Evolutionary conservation across 2,888 invertebrate species (phyloP).

Genomic region (Apantesis nais): DNA sequence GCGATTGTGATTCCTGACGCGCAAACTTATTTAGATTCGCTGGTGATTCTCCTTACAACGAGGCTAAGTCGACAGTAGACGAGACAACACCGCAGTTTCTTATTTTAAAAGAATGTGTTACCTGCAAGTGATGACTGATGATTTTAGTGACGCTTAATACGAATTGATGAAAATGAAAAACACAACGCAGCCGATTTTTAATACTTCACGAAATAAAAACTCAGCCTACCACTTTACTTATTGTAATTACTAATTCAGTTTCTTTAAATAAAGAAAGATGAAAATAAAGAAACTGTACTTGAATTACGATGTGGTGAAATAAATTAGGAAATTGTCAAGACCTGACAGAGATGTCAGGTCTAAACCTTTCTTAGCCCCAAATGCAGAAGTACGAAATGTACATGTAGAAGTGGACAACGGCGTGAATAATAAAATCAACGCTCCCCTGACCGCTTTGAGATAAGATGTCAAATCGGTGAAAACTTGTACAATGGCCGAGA

Average conservation of each 20-base stretch:
- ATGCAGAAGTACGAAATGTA: slow-evolving; percentile 34
- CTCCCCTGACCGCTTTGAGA: slow-evolving; percentile 74
- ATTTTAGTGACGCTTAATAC: background rate
- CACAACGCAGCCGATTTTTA: background rate
- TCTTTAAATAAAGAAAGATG: background rate
- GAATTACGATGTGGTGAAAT: background rate
- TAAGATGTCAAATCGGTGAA: slow-evolving; percentile 74
- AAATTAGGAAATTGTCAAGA: background rate
- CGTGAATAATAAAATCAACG: slow-evolving; percentile 58
- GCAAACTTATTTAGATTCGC: slow-evolving; percentile 77
- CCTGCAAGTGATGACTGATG: background rate
- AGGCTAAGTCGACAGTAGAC: slow-evolving; percentile 37
- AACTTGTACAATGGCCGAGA: slow-evolving; percentile 63
- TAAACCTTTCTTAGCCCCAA: slow-evolving; percentile 20
- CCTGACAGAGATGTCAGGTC: slow-evolving; percentile 28
- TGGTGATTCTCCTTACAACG: slow-evolving; percentile 59
- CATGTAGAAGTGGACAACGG: slow-evolving; percentile 29
- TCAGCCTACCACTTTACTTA: background rate
- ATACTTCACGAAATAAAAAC: background rate
- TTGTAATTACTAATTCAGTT: background rate
- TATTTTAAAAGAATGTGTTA: background rate
- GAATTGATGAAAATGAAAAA: background rate
- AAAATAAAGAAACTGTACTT: background rate
- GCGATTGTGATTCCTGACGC: slow-evolving; percentile 69
- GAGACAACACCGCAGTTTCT: slow-evolving; percentile 14